Percentiles rank a stretch among this genome's conserved stretches.
phyloP scores from a whole-genome alignment of 2,888 invertebrate genomes.

The Heliconius cydno region DNA sequence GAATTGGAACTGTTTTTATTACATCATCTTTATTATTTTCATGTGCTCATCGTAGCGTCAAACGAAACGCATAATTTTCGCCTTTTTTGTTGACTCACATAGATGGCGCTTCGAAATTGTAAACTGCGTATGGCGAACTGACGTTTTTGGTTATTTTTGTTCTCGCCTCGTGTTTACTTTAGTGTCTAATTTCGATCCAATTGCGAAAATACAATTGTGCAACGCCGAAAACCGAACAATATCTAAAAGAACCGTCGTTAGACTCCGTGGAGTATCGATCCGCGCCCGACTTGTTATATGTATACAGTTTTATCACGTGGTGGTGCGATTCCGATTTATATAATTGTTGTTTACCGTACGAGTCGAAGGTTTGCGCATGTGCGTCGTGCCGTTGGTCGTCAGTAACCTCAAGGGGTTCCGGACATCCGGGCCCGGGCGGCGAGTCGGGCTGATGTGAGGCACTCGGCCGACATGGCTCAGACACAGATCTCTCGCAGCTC shows the following conservation, averaged over 20 bases:
- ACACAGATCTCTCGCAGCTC: constrained; percentile 89
- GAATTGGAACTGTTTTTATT: background rate
- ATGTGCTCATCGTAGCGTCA: constrained; percentile 50
- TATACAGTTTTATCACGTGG: constrained; percentile 84
- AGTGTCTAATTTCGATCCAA: constrained; percentile 81
- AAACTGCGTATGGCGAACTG: constrained; percentile 82
- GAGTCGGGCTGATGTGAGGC: constrained; percentile 73
- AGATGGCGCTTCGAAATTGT: constrained; percentile 81
- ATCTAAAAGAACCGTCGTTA: constrained; percentile 60
- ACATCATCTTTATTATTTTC: background rate
- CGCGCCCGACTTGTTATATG: constrained; percentile 77
- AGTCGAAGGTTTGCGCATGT: constrained; percentile 84
- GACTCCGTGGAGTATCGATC: constrained; percentile 75
- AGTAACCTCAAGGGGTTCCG: constrained; percentile 82
- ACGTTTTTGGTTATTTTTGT: constrained; percentile 85
- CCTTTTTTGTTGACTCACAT: constrained; percentile 71
- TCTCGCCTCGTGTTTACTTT: constrained; percentile 84
- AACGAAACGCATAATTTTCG: constrained; percentile 59
- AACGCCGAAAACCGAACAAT: constrained; percentile 70
- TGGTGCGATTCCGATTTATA: constrained; percentile 84
- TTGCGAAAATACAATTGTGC: constrained; percentile 79
- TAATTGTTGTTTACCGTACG: constrained; percentile 84
- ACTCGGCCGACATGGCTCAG: constrained; percentile 79
- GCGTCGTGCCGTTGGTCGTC: constrained; percentile 73
- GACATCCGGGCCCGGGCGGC: constrained; percentile 69